These are phyloP conservation scores for Diarsia rubi DNA, from an alignment of 2,888 invertebrate species.

Conservation along the genomic window DNA sequence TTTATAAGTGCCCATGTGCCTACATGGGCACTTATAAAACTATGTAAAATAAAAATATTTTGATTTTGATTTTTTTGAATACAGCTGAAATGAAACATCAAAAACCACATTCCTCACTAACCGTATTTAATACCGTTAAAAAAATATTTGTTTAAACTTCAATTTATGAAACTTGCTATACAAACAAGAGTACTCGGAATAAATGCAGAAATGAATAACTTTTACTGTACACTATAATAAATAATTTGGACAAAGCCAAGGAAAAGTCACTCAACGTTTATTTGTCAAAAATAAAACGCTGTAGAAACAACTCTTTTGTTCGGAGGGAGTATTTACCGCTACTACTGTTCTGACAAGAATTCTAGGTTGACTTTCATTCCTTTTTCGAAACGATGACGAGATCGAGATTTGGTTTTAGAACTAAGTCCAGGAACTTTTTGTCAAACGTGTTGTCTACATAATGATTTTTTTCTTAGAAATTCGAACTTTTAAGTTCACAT, in stretches of 20 bases:
- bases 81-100: too few relatives aligned
- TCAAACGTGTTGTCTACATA: too few relatives aligned
- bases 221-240: constrained; percentile 38
- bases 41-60: too few relatives aligned
- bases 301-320: constrained; percentile 50
- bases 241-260: constrained; percentile 45
- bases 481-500: too few relatives aligned
- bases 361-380: background rate
- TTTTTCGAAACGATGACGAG: background rate
- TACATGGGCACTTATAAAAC: too few relatives aligned
- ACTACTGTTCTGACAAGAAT: constrained; percentile 28
- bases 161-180: constrained; percentile 9
- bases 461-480: too few relatives aligned
- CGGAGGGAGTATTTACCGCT: constrained; percentile 27
- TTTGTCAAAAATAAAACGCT: constrained; percentile 54
- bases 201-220: constrained; percentile 41
- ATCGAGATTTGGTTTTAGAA: background rate
- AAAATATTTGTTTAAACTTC: background rate
- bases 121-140: background rate
- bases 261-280: constrained; percentile 48
- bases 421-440: too few relatives aligned
- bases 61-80: too few relatives aligned
- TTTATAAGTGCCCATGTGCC: too few relatives aligned
- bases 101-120: background rate
- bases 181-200: constrained; percentile 11